Conservation (phyloP, 2,797 vertebrate genomes). For the Pygocentrus nattereri region DNA sequence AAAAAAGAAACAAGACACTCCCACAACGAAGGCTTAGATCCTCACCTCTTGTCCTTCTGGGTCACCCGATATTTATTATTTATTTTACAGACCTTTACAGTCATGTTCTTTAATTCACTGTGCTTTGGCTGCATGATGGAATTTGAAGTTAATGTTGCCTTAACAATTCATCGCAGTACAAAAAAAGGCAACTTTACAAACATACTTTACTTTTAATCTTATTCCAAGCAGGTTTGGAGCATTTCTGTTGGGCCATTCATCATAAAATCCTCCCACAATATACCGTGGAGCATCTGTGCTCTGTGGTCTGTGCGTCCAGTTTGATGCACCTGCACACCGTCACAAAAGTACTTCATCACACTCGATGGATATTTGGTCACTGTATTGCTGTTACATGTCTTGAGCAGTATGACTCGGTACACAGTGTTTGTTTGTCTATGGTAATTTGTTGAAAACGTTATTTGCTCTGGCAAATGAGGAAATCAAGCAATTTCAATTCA, state of each 20-base stretch:
- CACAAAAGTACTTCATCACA: background rate
- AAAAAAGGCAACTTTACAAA: too few species aligned
- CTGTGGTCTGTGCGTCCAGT: background rate
- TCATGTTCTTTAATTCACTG: background rate
- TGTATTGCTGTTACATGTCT: background rate
- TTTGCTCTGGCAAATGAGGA: background rate
- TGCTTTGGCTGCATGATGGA: conserved; percentile 14
- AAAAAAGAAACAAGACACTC: conserved; percentile 49
- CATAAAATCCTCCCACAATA: too few species aligned
- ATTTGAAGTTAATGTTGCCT: conserved; percentile 26
- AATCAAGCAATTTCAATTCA: background rate
- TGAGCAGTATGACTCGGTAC: background rate
- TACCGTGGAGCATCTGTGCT: too few species aligned
- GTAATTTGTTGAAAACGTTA: background rate
- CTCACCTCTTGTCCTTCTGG: conserved; percentile 25
- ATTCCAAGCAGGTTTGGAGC: too few species aligned
- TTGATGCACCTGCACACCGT: conserved; percentile 13
- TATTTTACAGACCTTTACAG: conserved; percentile 18
- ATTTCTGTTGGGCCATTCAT: too few species aligned
- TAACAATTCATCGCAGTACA: background rate
- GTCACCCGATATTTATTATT: conserved; percentile 16
- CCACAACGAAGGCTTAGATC: conserved; percentile 27
- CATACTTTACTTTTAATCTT: too few species aligned
- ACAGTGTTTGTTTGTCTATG: background rate
- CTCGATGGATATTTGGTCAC: background rate